Evolutionary conservation across 2,113 vertebrate species (phyloP).

Genomic region (Pseudorhombus dupliciocellatus): DNA sequence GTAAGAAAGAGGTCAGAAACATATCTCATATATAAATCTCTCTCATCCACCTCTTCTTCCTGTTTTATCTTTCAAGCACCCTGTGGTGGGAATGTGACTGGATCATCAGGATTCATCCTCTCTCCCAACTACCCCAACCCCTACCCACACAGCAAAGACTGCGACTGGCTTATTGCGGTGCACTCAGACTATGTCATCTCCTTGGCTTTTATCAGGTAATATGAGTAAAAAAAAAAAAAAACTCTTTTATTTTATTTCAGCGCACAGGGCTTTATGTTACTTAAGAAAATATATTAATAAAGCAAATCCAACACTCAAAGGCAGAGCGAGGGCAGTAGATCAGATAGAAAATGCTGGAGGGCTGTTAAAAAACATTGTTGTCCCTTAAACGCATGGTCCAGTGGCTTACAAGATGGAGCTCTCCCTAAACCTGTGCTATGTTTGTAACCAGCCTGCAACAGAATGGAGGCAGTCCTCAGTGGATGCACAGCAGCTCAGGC

Average conservation of each 20-base stretch:
- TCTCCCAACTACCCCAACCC: constrained; percentile 98
- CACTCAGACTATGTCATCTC: constrained; percentile 97
- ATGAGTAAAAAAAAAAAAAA: background rate
- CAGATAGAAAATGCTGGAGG: background rate
- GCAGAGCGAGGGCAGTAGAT: background rate
- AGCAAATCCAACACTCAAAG: background rate
- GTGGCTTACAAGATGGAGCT: constrained; percentile 47
- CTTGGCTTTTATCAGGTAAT: constrained; percentile 96
- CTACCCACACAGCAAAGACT: constrained; percentile 98
- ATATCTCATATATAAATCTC: constrained; percentile 3
- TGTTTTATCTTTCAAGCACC: constrained; percentile 83
- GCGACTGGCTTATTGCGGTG: constrained; percentile 95
- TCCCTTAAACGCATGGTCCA: constrained; percentile 30
- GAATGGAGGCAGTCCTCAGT: constrained; percentile 53
- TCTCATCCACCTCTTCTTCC: constrained; percentile 2
- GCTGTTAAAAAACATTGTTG: background rate
- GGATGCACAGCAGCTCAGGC: constrained; percentile 38
- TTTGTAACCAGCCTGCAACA: constrained; percentile 58
- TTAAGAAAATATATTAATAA: background rate
- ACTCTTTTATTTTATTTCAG: background rate
- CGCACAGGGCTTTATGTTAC: background rate
- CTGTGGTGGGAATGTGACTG: constrained; percentile 97
- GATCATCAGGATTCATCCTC: constrained; percentile 97
- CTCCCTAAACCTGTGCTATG: constrained; percentile 28
- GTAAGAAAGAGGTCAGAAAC: background rate